Base-by-base conservation (phyloP, 2,888 invertebrate genomes). In the Colostygia pectinataria region DNA sequence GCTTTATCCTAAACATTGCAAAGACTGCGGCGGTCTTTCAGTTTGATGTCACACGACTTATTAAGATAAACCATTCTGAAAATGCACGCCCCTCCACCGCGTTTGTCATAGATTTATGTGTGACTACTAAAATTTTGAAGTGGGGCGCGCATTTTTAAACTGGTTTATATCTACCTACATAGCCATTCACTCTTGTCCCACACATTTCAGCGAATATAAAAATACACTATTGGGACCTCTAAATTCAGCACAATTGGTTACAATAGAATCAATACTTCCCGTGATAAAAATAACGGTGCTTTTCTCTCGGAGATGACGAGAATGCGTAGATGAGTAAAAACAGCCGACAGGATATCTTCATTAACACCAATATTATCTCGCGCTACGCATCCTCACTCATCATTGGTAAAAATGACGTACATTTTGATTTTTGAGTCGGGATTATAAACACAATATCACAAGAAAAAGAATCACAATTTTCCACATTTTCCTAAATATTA, bases 1-100 rank as follows among this genome's bases (percentile, higher is more conserved):
- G 80, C 71, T 81, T 74, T 71, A 78, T 74, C 59, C 39, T 56
- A 54, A 43, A 53, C 45, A 45, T 51, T 31, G 37, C 40, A 42
- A 56, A 54, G 40, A 41, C 32, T 29, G 45, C 51, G 31, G 39
- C 32, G 36, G 33, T 43, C 31, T 44, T 31, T 36, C 38, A 40
- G 12, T 23, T 41, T 20, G 9, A 15, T 32, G 10, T 8, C 8
- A 23, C 12, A 34, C 1, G 8, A n/a, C n/a, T n/a, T n/a, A n/a
- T n/a, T n/a, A n/a, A n/a, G n/a, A n/a, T n/a, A n/a, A n/a, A n/a
- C n/a, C n/a, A n/a, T n/a, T n/a, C n/a, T n/a, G n/a, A n/a, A n/a
- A n/a, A n/a, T n/a, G n/a, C n/a, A n/a, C n/a, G n/a, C n/a, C n/a
- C n/a, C n/a, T n/a, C n/a, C n/a, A n/a, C n/a, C n/a, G n/a, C n/a